phyloP scores from a whole-genome alignment of 2,888 invertebrate genomes.

The Cephus rjabovi region DNA sequence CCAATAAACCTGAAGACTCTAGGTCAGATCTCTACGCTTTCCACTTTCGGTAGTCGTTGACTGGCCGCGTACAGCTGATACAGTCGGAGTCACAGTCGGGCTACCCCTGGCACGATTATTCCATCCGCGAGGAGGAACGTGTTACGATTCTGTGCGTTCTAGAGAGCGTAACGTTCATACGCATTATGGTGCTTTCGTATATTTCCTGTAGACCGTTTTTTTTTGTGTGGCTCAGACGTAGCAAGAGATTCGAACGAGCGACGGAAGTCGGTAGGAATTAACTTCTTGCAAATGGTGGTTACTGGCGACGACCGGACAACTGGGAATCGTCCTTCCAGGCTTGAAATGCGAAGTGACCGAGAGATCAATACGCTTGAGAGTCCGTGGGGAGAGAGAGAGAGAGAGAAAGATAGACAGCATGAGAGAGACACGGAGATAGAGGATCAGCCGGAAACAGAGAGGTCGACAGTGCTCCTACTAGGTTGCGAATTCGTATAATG shows the following conservation, averaged over 20 bases:
- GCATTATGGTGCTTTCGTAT: neutral
- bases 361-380: conserved; percentile 59
- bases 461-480: neutral
- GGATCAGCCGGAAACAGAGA: neutral
- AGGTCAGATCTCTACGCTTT: conserved; percentile 52
- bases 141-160: neutral
- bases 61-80: neutral
- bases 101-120: neutral
- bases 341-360: conserved; percentile 55
- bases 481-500: neutral
- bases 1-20: conserved; percentile 55
- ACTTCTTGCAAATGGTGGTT: neutral
- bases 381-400: conserved; percentile 22
- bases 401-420: conserved; percentile 6
- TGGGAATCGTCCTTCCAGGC: conserved; percentile 51
- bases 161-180: neutral
- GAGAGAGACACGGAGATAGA: neutral
- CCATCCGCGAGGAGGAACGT: neutral
- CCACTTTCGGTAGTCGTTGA: conserved; percentile 1
- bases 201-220: neutral
- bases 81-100: neutral
- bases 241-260: neutral
- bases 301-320: conserved; percentile 4
- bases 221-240: neutral
- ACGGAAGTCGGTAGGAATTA: neutral